These are phyloP conservation scores for Pteronura brasiliensis DNA, from an alignment of 2,113 vertebrate genomes.

Conservation along the genomic window DNA sequence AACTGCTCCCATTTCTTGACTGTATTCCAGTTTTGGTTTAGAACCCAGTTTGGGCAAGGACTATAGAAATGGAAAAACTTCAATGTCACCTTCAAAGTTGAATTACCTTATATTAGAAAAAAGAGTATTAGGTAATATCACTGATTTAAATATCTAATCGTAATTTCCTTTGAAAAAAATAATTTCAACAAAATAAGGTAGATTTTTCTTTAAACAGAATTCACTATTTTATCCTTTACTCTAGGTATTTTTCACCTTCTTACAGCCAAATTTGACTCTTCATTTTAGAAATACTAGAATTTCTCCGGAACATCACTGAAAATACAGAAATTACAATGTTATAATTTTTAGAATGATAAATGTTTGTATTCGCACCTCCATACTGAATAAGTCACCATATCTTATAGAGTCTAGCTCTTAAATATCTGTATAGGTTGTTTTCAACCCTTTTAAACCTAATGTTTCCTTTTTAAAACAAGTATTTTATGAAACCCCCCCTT, in stretches of 20 bases:
- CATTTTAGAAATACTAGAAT: background rate
- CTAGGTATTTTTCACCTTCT: background rate
- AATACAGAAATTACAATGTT: background rate
- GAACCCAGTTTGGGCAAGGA: constrained; percentile 8
- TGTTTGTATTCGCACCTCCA: background rate
- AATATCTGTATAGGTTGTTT: background rate
- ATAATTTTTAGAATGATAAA: constrained; percentile 22
- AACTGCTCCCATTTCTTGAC: background rate
- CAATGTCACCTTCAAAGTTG: constrained; percentile 24
- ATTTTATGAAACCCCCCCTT: background rate
- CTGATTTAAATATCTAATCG: background rate
- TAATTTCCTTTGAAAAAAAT: background rate
- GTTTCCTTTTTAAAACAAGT: background rate
- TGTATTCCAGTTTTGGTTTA: constrained; percentile 34
- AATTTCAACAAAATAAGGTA: background rate
- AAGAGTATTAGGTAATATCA: background rate
- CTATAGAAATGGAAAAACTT: constrained; percentile 28
- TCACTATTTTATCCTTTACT: background rate
- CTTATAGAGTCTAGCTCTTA: background rate
- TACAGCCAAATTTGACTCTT: background rate
- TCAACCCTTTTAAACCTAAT: background rate
- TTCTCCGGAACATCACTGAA: background rate
- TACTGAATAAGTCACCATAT: background rate
- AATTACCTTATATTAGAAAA: background rate
- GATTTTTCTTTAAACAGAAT: background rate